phyloP scores from a whole-genome alignment of 1,140 invertebrate genomes.

The Lasioglossum baleicum region DNA sequence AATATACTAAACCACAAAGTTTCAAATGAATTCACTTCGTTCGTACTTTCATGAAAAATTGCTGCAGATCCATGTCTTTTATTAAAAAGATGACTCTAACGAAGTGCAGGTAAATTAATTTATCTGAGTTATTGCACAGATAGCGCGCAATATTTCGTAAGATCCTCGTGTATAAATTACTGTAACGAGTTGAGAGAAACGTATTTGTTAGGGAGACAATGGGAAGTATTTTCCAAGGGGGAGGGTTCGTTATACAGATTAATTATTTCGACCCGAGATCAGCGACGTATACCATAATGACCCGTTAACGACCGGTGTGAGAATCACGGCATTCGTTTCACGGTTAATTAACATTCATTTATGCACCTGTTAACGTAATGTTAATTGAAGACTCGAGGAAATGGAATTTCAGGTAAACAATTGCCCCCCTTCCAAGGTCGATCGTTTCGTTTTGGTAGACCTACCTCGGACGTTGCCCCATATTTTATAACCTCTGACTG shows the following conservation, averaged over 20 bases:
- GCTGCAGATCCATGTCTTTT: too few species aligned
- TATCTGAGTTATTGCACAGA: too few species aligned
- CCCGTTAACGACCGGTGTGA: background rate
- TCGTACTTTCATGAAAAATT: too few species aligned
- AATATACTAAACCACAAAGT: too few species aligned
- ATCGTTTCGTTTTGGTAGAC: background rate
- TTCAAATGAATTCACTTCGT: too few species aligned
- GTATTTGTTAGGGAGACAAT: background rate
- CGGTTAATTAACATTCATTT: constrained; percentile 19
- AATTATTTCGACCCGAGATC: constrained; percentile 9
- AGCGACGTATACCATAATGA: background rate
- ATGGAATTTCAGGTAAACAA: constrained; percentile 6
- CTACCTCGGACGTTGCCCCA: too few species aligned
- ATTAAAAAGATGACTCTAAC: too few species aligned
- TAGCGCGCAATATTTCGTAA: too few species aligned
- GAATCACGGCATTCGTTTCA: constrained; percentile 8
- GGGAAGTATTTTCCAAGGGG: background rate
- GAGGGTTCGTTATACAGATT: constrained; percentile 5
- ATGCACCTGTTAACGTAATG: background rate
- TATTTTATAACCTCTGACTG: background rate
- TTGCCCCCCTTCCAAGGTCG: background rate
- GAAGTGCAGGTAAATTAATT: too few species aligned
- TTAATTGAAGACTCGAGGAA: constrained; percentile 3
- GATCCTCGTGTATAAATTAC: too few species aligned
- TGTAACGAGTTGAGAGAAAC: background rate